Evolutionary conservation across 2,797 vertebrate genomes (phyloP).

Genomic region (Glossophaga mutica): DNA sequence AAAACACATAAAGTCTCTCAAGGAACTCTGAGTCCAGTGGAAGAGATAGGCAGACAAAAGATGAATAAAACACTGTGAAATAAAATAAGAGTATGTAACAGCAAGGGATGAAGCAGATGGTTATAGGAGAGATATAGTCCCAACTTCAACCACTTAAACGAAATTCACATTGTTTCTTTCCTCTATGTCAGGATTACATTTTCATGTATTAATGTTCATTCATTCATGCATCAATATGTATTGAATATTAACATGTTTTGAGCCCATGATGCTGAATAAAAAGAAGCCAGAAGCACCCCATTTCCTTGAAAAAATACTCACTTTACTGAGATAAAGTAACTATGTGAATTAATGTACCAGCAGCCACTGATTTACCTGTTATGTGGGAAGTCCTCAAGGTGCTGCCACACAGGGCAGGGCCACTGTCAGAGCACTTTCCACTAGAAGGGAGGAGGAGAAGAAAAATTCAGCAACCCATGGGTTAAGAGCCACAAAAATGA

Average conservation of each 20-base stretch:
- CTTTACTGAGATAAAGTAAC: not conserved
- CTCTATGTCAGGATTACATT: not conserved
- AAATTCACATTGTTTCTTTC: not conserved
- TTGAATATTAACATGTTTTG: not conserved
- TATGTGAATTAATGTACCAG: not conserved
- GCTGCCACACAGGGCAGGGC: fast-evolving
- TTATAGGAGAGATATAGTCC: not conserved
- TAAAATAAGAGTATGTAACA: not conserved
- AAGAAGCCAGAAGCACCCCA: not conserved
- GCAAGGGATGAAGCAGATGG: not conserved
- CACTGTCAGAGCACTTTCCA: not conserved
- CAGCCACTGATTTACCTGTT: not conserved
- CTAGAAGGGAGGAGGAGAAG: no score
- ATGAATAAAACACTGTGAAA: not conserved
- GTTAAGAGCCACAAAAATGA: not conserved
- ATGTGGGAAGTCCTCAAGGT: not conserved
- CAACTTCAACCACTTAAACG: not conserved
- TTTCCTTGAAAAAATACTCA: not conserved
- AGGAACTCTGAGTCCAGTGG: not conserved
- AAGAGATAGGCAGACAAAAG: not conserved
- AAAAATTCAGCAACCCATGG: not conserved
- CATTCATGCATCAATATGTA: not conserved
- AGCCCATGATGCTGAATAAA: not conserved
- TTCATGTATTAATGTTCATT: not conserved
- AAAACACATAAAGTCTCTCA: not conserved